Base-by-base conservation (phyloP, 1,140 invertebrate genomes). In the Hydropsyche tenuis region DNA sequence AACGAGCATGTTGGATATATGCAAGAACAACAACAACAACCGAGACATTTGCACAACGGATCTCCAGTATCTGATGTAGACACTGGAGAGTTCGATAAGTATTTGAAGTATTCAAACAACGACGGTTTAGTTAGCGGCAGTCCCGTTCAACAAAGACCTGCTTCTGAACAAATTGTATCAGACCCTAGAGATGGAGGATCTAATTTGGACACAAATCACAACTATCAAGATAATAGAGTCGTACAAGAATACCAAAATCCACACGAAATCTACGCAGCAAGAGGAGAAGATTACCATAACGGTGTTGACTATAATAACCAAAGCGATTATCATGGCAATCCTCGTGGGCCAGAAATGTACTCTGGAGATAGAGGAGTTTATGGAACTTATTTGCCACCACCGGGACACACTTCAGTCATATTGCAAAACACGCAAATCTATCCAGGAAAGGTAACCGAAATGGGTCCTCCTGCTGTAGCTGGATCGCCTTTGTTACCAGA, bases 1-100 rank as follows among this genome's bases (percentile, higher is more conserved):
- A 78, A 69, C 18, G 77, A 76, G 16, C 80, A 79, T n/a, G 81
- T 85, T 1, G 80, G 77, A n/a, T 86, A 87, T 72, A 85, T 86
- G 70, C 82, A 86, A 53, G 83, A 87, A 27, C 85, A 86, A 53
- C 82, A 87, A 27, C 85, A 86, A 53, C 82, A 81, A 20, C 18
- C 80, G 0, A 82, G 73, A 23, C 72, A 85, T 71, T 82, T 86
- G 14, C 79, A 84, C 65, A 83, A 82, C 6, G 83, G 82, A 0
- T 85, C 85, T 1, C 85, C 85, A 0, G 84, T 85, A 45, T 85
- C 84, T 6, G 87, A 89, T 69, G 85, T 90, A 0, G 89, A 89
- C 74, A 85, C 87, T 6, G 79, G 87, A 64, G 89, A 90, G 78
- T 88, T 89, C 66, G 89, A 91, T 77, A 90, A 91, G 78, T 90